Evolutionary conservation across 2,888 invertebrate species (phyloP), one percentile per base, ranked within the genome.

Genomic region (Drosophila meridionalis): DNA sequence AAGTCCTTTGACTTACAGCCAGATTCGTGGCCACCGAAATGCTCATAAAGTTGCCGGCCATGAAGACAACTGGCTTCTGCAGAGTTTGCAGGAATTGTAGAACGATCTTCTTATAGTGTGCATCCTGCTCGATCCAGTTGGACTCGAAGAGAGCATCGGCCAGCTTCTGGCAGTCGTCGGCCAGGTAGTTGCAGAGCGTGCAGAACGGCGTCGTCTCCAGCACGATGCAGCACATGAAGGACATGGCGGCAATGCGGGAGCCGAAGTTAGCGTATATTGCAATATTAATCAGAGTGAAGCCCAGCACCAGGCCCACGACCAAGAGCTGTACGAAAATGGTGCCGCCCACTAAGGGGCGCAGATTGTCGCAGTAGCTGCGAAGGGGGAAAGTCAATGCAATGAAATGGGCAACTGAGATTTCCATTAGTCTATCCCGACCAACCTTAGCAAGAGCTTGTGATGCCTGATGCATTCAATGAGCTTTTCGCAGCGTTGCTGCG

Each of bases 251-350:
- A 20, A 91, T 69, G 4, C 81, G 76, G 1, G 87, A 80, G 1
- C 75, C 76, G 8, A 79, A 65, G 26, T 78, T 78, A 4, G 88
- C 83, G 36, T 84, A 87, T 20, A 89, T 36, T 0, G 82, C 69
- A 45, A 91, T 85, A 20, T 91, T 91, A 0, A 91, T 82, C 0
- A 89, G 62, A 1, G 83, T 82, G 5, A 80, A 77, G 4, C 91
- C 88, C 43, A 89, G 61, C 4, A 82, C 83, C 3, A 87, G 28
- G 3, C 85, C 91, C 11, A 91, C 78, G 0, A 88, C 82, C 45
- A 90, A 38, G n/a, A 91, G 81, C 40, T 91, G 91, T 36, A 91
- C 78, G 57, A 91, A 91, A 32, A 89, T 81, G 0, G 91, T 91
- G 38, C 80, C 81, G 2, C 89, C 88, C 14, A 89, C 83, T 0